Base-by-base conservation (phyloP, 1,140 invertebrate species). In the Bombyx mandarina region DNA sequence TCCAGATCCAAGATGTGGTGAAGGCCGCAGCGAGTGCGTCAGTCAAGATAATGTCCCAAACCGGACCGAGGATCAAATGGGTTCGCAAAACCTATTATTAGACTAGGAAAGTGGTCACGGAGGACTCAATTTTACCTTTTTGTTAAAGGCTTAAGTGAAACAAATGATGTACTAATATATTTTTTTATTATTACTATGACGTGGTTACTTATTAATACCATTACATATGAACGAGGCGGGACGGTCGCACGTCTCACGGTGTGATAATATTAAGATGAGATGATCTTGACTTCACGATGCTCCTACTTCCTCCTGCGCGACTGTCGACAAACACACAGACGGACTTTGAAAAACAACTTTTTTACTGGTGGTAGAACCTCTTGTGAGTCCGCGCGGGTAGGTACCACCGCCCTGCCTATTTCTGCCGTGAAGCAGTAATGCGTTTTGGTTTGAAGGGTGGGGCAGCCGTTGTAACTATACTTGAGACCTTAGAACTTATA, bases 21-120 rank as follows among this genome's bases (percentile, higher is more conserved):
- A 76, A 75, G 1, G 79, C 69, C 7, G 74, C 79, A 0, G 79
- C 72, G 9, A 71, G 77, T 48, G 82, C 82, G 0, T 80, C 79
- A 0, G 82, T 85, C 42, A 82, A 82, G 70, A 82, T 85, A 46
- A 75, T 72, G 69, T 82, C 82, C 0, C 78, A 85, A 42, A 64
- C 75, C 10, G 79, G 77, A 1, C 55, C 64, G 4, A 60, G 71
- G n/a, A 73, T 82, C 60, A 70, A 71, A 26, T 85, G 82, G 82
- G 72, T 82, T 42, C 69, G 79, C 44, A 69, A 77, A 50, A 71
- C 62, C 22, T 77, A 73, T 52, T 79, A 79, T 61, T 77, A 35
- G 26, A 35, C 12, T 18, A 18, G 26, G 26, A 35, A 35, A 2
- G 4, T 5, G 26, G 2, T 35, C 26, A 35, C 26, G 26, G 26